Evolutionary conservation across 2,113 vertebrate species (phyloP).

Genomic region (Perognathus longimembris): DNA sequence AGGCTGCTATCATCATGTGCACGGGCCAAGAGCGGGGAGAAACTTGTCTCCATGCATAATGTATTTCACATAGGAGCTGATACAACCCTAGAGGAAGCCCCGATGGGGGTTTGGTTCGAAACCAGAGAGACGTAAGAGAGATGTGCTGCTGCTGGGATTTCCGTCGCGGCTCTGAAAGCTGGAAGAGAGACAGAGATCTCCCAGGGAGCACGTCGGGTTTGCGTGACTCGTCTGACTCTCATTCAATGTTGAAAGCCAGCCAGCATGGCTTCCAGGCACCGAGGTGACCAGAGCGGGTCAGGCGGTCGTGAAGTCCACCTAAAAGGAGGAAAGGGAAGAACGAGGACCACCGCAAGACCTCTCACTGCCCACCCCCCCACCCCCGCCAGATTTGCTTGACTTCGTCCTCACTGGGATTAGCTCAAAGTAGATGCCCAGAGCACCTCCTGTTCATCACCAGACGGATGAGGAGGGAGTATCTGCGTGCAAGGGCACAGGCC

Average conservation of each 20-base stretch:
- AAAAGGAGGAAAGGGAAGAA: fast-evolving
- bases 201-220: neutral
- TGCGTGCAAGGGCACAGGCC: neutral
- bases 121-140: neutral
- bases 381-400: neutral
- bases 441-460: neutral
- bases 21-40: neutral
- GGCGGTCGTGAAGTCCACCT: too few relatives aligned
- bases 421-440: neutral
- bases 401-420: fast-evolving
- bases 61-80: neutral
- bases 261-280: neutral
- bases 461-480: fast-evolving
- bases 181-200: neutral
- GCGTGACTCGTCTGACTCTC: neutral
- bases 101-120: neutral
- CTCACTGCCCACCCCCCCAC: too few relatives aligned
- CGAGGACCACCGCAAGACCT: too few relatives aligned
- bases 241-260: neutral
- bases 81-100: neutral
- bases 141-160: neutral
- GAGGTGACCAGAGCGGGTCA: neutral
- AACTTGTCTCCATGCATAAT: neutral
- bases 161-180: neutral
- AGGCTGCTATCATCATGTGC: neutral